phyloP scores from a whole-genome alignment of 2,888 invertebrate genomes.

The Epistrophe grossulariae region DNA sequence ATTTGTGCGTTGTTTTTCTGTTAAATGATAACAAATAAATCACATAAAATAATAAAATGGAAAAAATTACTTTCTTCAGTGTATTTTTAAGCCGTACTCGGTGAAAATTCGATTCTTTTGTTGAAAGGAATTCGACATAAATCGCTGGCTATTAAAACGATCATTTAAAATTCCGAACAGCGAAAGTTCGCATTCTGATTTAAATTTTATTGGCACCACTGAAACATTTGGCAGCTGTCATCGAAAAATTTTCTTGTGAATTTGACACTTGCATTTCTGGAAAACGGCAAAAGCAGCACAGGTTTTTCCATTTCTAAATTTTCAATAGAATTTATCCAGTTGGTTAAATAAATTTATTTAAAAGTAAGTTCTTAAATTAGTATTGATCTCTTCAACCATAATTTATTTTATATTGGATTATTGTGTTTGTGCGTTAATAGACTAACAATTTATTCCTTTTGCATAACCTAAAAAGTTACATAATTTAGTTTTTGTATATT shows the following conservation, averaged over 20 bases:
- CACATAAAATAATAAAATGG: no score
- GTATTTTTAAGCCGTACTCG: no score
- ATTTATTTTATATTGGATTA: background rate
- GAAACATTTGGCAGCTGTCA: slow-evolving; percentile 36
- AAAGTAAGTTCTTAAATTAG: background rate
- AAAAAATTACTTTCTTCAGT: no score
- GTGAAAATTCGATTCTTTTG: no score
- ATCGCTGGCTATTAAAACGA: no score
- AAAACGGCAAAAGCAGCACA: slow-evolving; percentile 59
- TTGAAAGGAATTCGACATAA: no score
- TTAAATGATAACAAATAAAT: no score
- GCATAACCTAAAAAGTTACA: slow-evolving; percentile 80
- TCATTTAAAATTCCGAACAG: no score
- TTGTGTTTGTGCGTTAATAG: background rate
- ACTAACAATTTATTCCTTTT: background rate
- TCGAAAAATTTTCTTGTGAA: slow-evolving; percentile 12
- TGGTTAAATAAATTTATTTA: slow-evolving; percentile 32
- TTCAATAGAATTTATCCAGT: slow-evolving; percentile 47
- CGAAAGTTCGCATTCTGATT: background rate
- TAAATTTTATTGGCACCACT: slow-evolving; percentile 33
- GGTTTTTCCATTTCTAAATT: slow-evolving; percentile 56
- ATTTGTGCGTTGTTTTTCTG: no score
- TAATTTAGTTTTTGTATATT: slow-evolving; percentile 78
- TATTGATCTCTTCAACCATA: background rate
- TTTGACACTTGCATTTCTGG: slow-evolving; percentile 71